Evolutionary conservation across 2,113 vertebrate species (phyloP).

Genomic region (Crotalus horridus): DNA sequence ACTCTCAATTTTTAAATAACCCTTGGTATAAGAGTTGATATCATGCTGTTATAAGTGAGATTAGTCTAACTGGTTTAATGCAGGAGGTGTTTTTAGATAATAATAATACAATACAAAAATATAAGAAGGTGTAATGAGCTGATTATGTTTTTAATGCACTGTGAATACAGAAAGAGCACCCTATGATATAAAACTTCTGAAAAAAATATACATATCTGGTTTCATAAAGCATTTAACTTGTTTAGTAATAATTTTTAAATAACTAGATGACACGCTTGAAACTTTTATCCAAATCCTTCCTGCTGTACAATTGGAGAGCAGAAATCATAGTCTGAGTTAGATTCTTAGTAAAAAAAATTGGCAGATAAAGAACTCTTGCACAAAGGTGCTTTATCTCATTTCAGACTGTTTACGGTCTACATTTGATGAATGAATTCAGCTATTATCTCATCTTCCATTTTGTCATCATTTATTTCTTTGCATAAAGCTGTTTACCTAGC

Average conservation of each 20-base stretch:
- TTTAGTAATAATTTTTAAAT: background rate
- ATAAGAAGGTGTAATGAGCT: constrained; percentile 15
- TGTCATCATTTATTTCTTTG: background rate
- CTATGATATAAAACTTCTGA: background rate
- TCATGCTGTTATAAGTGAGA: constrained; percentile 10
- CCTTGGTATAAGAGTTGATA: constrained; percentile 17
- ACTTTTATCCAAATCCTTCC: background rate
- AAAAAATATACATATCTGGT: background rate
- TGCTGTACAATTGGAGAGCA: background rate
- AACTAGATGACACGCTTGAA: background rate
- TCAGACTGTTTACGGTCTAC: background rate
- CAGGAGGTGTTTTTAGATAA: constrained; percentile 28
- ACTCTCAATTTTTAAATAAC: constrained; percentile 8
- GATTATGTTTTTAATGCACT: background rate
- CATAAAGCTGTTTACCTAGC: background rate
- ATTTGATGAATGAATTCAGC: background rate
- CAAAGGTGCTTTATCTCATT: background rate
- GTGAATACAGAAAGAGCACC: constrained; percentile 16
- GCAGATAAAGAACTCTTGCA: background rate
- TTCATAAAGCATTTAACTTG: background rate
- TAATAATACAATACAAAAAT: constrained; percentile 8
- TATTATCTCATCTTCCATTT: background rate
- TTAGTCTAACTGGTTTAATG: constrained; percentile 23
- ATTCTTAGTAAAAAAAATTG: background rate
- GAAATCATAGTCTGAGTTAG: background rate